Evolutionary conservation across 2,113 vertebrate species (phyloP), one percentile per base, ranked within the genome.

Genomic region (Eclectus roratus): DNA sequence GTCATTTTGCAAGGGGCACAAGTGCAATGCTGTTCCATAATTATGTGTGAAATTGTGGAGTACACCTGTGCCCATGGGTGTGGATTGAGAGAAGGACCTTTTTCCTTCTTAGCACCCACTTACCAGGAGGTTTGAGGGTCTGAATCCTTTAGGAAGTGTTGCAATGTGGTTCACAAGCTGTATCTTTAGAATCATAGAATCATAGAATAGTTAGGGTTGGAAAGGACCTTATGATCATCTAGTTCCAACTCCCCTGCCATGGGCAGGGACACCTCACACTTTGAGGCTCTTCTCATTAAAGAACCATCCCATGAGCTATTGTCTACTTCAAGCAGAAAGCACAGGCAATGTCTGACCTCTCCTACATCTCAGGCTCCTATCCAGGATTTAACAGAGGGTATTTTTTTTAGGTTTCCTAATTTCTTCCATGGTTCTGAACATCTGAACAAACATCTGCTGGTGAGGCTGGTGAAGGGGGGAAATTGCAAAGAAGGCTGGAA

Each of bases 361-460:
- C 15, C 60, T 60, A 69, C 31, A 74, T 20, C 44, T 50, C 20
- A 60, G 35, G 44, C 50, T 90, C 28, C 12, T 16, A 33, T 87
- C 73, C 50, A 80, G 50, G 35, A 39, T 56, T 79, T 70, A 82
- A 68, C 37, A 85, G 65, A 85, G 53, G 43, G 49, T 31, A 65
- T 58, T 35, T 65, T 91, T 91, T 86, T 91, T 60, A 64, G 43
- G 17, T 70, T 86, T 82, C 49, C 50, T 66, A 53, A 83, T 65
- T 83, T 86, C 77, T 83, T 91, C 72, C 61, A 44, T 55, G 46
- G 72, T 53, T 86, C 23, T 1, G 5, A 86, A 86, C 71, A 89
- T 89, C 88, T 85, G 94, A 65, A 79, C 43, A 78, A 93, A 95
- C 80, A 95, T 95, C 76, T 93, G 76, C 65, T 91, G 55, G 24